A percentile compares a stretch with the other conserved stretches of the same genome.
Evolutionary conservation across 2,797 vertebrate species (phyloP).

Genomic region (Lutjanus argentimaculatus): DNA sequence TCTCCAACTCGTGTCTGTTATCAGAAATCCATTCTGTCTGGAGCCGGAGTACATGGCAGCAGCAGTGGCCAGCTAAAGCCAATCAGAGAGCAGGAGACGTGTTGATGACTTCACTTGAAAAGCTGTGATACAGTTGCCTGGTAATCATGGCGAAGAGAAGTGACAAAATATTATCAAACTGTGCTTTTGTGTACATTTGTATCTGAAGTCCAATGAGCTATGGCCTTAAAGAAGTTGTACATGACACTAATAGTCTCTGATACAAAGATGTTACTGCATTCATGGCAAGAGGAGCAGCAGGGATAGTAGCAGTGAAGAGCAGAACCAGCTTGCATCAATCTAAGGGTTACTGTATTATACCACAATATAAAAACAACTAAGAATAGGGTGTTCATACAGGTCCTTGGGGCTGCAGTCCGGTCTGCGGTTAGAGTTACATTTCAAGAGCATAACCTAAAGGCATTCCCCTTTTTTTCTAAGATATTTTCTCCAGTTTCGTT

Average conservation of each 20-base stretch:
- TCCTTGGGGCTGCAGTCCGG: slow-evolving; percentile 55
- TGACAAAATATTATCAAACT: slow-evolving; percentile 62
- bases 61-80: slow-evolving; percentile 49
- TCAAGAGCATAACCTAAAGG: slow-evolving; percentile 56
- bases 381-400: slow-evolving; percentile 68
- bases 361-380: slow-evolving; percentile 72
- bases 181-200: slow-evolving; percentile 57
- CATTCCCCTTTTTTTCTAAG: slow-evolving; percentile 32
- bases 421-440: slow-evolving; percentile 66
- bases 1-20: slow-evolving; percentile 21
- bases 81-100: slow-evolving; percentile 45
- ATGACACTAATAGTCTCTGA: slow-evolving; percentile 51
- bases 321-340: slow-evolving; percentile 60
- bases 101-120: slow-evolving; percentile 40
- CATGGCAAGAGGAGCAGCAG: slow-evolving; percentile 29
- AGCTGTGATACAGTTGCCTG: slow-evolving; percentile 37
- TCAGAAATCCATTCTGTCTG: slow-evolving; percentile 23
- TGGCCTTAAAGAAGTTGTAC: slow-evolving; percentile 43
- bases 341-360: slow-evolving; percentile 73
- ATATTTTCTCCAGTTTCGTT: slow-evolving; percentile 42
- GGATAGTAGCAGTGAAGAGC: slow-evolving; percentile 41
- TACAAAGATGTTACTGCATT: slow-evolving; percentile 45
- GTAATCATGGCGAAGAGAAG: slow-evolving; percentile 31
- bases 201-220: slow-evolving; percentile 51
- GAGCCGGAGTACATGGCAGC: slow-evolving; percentile 37